Conservation (phyloP, 2,113 vertebrate species). For the Trematocara unimaculatum region DNA sequence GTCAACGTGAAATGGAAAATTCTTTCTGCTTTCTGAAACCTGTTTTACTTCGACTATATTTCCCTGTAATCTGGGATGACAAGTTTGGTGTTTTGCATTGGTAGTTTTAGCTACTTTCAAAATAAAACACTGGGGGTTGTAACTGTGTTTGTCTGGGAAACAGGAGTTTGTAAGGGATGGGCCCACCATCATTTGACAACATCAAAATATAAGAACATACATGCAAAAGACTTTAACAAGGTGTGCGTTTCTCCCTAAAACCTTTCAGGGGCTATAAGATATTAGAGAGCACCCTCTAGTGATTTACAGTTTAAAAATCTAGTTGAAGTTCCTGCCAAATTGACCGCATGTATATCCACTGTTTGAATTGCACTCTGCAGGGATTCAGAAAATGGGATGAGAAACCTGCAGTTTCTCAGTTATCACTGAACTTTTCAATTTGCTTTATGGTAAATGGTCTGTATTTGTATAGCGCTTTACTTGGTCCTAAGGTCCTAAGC, state of each 20-base stretch:
- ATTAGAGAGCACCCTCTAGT: constrained; percentile 45
- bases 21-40: neutral
- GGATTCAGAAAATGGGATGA: neutral
- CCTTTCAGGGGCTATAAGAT: neutral
- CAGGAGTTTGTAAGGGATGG: neutral
- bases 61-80: neutral
- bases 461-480: too few species aligned
- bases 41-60: neutral
- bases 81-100: neutral
- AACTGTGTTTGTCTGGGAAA: neutral
- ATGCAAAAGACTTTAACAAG: neutral
- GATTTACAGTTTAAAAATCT: neutral
- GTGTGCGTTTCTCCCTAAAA: neutral
- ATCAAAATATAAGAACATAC: neutral
- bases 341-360: neutral
- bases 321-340: neutral
- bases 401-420: neutral
- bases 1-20: neutral
- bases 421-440: neutral
- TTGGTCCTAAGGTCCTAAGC: too few species aligned
- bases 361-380: neutral
- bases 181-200: neutral
- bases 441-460: neutral
- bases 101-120: neutral
- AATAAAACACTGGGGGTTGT: neutral